These are phyloP conservation scores for Philypnodon macrostomus DNA, from an alignment of 2,797 vertebrate species.

Conservation along the genomic window DNA sequence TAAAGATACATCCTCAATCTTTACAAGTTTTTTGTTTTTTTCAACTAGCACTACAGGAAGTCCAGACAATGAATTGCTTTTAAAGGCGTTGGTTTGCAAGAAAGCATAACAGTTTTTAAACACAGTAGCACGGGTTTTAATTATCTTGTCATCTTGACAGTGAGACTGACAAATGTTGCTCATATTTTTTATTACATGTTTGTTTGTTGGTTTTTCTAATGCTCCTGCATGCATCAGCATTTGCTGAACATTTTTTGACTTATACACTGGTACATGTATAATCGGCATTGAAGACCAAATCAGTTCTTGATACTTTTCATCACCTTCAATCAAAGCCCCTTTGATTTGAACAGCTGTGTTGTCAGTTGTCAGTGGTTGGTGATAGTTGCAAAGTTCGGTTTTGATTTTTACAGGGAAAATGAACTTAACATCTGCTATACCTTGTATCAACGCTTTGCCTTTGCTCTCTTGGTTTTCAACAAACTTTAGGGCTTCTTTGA, in stretches of 20 bases:
- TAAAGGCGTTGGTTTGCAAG: conserved; percentile 46
- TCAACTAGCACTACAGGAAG: conserved; percentile 74
- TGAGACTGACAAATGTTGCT: conserved; percentile 64
- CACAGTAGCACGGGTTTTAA: conserved; percentile 54
- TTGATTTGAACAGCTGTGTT: conserved; percentile 57
- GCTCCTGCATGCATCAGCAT: conserved; percentile 53
- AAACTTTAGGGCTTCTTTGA: conserved; percentile 9
- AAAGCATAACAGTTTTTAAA: conserved; percentile 56
- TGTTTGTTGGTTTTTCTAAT: conserved; percentile 51
- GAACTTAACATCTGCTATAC: conserved; percentile 68
- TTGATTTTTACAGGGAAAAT: conserved; percentile 59
- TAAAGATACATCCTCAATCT: conserved; percentile 32
- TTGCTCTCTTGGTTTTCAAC: not conserved
- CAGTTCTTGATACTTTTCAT: conserved; percentile 38
- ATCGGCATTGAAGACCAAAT: conserved; percentile 78
- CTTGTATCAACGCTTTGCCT: conserved; percentile 23
- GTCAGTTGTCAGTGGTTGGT: conserved; percentile 49
- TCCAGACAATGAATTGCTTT: conserved; percentile 33
- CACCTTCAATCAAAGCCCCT: conserved; percentile 60
- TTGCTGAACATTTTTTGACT: fast-evolving
- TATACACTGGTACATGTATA: conserved; percentile 34
- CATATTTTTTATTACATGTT: conserved; percentile 63
- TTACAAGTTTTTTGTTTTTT: conserved; percentile 59
- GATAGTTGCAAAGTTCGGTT: conserved; percentile 53
- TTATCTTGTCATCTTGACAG: conserved; percentile 34